Evolutionary conservation across 2,888 invertebrate species (phyloP), one percentile per base, ranked within the genome.

Genomic region (Microctonus hyperodae): DNA sequence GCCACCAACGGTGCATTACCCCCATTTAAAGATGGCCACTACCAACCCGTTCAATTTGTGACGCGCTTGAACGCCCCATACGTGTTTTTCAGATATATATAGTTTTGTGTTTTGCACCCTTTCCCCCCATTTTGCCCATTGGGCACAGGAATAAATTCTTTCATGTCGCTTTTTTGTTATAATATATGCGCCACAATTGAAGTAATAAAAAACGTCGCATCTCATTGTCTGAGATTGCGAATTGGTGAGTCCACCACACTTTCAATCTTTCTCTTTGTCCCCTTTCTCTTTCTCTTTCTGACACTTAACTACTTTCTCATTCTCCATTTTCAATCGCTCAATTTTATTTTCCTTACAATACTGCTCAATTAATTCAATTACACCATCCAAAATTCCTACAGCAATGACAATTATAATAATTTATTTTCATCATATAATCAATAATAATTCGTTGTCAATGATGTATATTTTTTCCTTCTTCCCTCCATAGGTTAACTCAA

Each of bases 21-120:
- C 57, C 56, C 59, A 57, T 55, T 65, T 59, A 67, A 72, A 72
- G 65, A 72, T 72, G 72, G 72, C 69, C 65, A 65, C 66, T 66
- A 69, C 63, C n/a, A 69, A 69, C 64, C 55, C 64, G 69, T 72
- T 68, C 66, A 70, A 72, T 68, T 70, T 65, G 57, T 64, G 70
- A 72, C 72, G 72, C 72, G 72, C 64, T 70, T 64, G 72, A 62
- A 62, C 68, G 59, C 66, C 22, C 69, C 65, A 68, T 69, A 72
- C 65, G 71, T n/a, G n/a, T 64, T 58, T 51, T 65, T 65, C 53
- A 20, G 37, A 51, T 69, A 69, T 69, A 70, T 65, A 71, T 65
- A 72, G 69, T 64, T 59, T 55, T 65, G 72, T 72, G 72, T 72
- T 72, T 72, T 68, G 68, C 67, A 69, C 59, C 70, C 67, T 67